phyloP scores from a whole-genome alignment of 2,888 invertebrate genomes.

The Coelinius sp. region DNA sequence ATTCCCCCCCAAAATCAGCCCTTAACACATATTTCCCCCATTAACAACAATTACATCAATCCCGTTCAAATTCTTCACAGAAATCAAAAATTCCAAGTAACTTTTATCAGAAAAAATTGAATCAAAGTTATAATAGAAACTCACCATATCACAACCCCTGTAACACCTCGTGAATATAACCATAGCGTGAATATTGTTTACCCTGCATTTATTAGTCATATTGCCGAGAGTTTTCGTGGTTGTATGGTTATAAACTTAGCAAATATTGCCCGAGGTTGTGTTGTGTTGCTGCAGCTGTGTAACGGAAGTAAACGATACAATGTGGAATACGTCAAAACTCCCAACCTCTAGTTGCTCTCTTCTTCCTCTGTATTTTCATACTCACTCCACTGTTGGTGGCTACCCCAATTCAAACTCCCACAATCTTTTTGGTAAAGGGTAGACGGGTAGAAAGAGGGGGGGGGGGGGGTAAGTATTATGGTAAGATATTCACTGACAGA shows the following conservation, averaged over 20 bases:
- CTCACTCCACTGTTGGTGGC: background rate
- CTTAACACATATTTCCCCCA: background rate
- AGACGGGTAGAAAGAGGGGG: background rate
- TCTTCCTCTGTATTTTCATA: background rate
- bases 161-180: background rate
- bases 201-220: background rate
- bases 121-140: background rate
- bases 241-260: slow-evolving; percentile 24
- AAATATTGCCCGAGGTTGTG: slow-evolving; percentile 21
- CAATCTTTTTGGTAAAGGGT: background rate
- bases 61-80: background rate
- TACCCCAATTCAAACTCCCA: slow-evolving; percentile 7
- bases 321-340: slow-evolving; percentile 50
- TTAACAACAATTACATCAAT: background rate
- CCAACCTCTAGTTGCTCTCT: slow-evolving; percentile 28
- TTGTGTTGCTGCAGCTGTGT: slow-evolving; percentile 43
- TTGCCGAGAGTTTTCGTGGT: slow-evolving; percentile 7
- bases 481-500: slow-evolving; percentile 68
- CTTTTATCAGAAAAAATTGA: background rate
- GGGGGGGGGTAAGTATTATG: slow-evolving; percentile 55
- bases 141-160: background rate
- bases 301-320: slow-evolving; percentile 41
- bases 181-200: slow-evolving; percentile 5
- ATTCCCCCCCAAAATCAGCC: background rate
- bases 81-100: background rate